phyloP scores from a whole-genome alignment of 2,797 vertebrate species.

The Oceanodroma leucorhoa region DNA sequence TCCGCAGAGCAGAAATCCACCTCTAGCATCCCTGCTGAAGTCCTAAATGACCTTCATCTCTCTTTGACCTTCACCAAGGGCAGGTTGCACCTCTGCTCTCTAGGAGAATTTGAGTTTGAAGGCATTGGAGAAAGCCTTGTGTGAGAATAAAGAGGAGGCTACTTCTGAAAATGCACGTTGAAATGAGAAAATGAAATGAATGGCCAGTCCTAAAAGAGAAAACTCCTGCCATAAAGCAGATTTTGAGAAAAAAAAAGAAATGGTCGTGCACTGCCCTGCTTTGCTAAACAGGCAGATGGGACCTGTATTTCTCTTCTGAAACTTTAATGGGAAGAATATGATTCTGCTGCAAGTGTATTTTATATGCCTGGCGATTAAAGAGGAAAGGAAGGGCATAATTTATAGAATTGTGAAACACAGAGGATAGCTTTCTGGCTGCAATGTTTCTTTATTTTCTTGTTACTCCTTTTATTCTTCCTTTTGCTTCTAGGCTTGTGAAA shows the following conservation, averaged over 20 bases:
- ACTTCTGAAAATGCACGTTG: neutral
- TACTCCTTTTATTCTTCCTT: constrained; percentile 29
- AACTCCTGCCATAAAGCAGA: neutral
- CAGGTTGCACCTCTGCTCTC: neutral
- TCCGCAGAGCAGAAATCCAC: neutral
- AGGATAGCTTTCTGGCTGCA: constrained; percentile 33
- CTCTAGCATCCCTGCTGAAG: neutral
- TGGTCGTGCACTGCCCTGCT: neutral
- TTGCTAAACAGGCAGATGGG: constrained; percentile 55
- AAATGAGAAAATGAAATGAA: constrained; percentile 40
- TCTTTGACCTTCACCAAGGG: neutral
- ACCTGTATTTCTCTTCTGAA: constrained; percentile 50
- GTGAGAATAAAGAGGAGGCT: neutral
- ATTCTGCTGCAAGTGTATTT: constrained; percentile 30
- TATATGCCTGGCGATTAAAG: constrained; percentile 42
- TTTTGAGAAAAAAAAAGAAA: neutral
- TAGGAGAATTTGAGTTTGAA: neutral
- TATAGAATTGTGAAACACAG: constrained; percentile 33
- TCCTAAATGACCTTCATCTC: neutral
- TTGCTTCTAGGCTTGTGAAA: constrained; percentile 23
- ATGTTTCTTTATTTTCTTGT: constrained; percentile 56
- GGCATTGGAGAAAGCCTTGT: neutral
- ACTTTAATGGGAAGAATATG: constrained; percentile 42
- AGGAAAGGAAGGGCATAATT: constrained; percentile 47
- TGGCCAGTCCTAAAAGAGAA: neutral